phyloP scores from a whole-genome alignment of 2,888 invertebrate species.

The Rhagonycha lutea region DNA sequence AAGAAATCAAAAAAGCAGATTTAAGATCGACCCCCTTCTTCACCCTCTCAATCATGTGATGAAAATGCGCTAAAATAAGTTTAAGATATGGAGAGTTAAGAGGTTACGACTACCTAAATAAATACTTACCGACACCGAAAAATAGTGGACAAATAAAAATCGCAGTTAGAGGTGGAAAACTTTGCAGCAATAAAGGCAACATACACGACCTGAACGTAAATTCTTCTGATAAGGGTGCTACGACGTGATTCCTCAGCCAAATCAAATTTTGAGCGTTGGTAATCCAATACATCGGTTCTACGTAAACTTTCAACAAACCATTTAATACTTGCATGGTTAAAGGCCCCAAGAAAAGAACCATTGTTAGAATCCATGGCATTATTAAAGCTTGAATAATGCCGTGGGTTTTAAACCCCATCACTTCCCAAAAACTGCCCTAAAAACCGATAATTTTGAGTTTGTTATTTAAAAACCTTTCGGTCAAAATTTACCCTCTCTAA shows the following conservation, averaged over 20 bases:
- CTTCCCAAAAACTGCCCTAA: slow-evolving; percentile 66
- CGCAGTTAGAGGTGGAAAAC: slow-evolving; percentile 73
- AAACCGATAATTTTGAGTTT: slow-evolving; percentile 36
- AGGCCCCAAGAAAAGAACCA: slow-evolving; percentile 83
- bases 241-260: slow-evolving; percentile 87
- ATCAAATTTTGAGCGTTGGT: slow-evolving; percentile 72
- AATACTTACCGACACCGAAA: slow-evolving; percentile 81
- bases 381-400: slow-evolving; percentile 76
- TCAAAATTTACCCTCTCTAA: slow-evolving; percentile 58
- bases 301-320: slow-evolving; percentile 70
- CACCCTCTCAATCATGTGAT: slow-evolving; percentile 84
- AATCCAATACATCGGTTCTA: slow-evolving; percentile 63
- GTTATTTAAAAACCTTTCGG: not conserved
- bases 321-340: slow-evolving; percentile 72
- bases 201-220: slow-evolving; percentile 95
- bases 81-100: not conserved
- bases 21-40: slow-evolving; percentile 71
- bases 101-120: not conserved
- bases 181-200: slow-evolving; percentile 86
- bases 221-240: slow-evolving; percentile 93
- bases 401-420: slow-evolving; percentile 74
- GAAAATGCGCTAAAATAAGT: slow-evolving; percentile 76
- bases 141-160: slow-evolving; percentile 87
- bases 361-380: slow-evolving; percentile 78
- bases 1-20: slow-evolving; percentile 71